Evolutionary conservation across 2,888 invertebrate species (phyloP).

Genomic region (Creontiades dilutus): DNA sequence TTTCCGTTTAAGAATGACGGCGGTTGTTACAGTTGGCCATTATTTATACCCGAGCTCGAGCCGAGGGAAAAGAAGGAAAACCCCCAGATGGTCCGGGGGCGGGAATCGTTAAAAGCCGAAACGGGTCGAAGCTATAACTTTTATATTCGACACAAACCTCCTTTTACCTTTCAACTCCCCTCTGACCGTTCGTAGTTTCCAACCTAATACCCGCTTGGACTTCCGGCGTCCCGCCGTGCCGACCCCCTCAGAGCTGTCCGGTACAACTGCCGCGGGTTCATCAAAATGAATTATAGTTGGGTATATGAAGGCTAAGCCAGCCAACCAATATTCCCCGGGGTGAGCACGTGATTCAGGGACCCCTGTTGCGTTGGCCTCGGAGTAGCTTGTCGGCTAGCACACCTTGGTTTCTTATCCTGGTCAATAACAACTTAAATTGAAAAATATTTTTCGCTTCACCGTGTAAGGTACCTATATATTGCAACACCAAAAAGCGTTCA

Average conservation of each 20-base stretch:
- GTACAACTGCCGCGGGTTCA: constrained; percentile 60
- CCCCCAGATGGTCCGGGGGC: not conserved
- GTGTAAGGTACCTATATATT: not conserved
- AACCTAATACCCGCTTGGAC: constrained; percentile 17
- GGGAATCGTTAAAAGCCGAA: constrained; percentile 28
- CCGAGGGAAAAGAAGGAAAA: not conserved
- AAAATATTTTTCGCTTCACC: not conserved
- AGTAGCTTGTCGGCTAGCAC: no score
- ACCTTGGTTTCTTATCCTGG: no score
- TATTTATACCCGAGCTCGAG: not conserved
- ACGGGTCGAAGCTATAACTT: constrained; percentile 24
- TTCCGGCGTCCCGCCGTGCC: not conserved
- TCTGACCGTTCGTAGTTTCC: constrained; percentile 19
- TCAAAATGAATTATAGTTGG: constrained; percentile 56
- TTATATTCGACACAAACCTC: constrained; percentile 32
- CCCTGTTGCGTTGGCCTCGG: constrained; percentile 24
- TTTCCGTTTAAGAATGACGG: not conserved
- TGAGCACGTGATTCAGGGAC: constrained; percentile 22
- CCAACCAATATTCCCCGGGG: not conserved
- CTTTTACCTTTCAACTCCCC: constrained; percentile 4
- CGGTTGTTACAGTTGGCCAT: not conserved
- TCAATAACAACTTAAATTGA: no score
- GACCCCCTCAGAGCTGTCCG: constrained; percentile 22
- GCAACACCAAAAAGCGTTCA: no score
- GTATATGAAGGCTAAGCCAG: constrained; percentile 2